These are phyloP conservation scores for Hyaena hyaena DNA, from an alignment of 2,113 vertebrate genomes.

Conservation along the genomic window DNA sequence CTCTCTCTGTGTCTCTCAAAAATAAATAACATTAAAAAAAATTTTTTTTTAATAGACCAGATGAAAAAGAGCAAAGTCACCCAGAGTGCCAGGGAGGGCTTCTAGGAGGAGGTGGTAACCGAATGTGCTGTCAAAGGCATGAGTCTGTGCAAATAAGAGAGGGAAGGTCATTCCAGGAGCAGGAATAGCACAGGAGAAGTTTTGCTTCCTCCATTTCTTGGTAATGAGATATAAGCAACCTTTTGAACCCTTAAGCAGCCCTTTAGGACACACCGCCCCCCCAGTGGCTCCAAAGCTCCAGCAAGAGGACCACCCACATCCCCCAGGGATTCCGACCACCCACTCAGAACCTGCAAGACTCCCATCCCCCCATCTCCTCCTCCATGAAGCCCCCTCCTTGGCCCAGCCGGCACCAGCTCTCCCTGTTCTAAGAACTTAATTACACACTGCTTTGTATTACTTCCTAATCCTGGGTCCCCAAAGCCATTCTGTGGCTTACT, in stretches of 20 bases:
- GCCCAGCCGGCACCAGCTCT: not conserved
- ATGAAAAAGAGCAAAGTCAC: not conserved
- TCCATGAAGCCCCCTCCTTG: not conserved
- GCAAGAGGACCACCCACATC: not conserved
- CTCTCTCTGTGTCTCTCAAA: no score
- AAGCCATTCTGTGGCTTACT: not conserved
- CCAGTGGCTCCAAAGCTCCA: not conserved
- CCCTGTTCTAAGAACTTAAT: not conserved
- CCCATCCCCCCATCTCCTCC: not conserved
- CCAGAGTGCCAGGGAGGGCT: not conserved
- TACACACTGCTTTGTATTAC: not conserved
- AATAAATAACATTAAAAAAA: not conserved
- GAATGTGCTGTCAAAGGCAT: not conserved
- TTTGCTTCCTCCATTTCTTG: not conserved
- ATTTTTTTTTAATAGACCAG: not conserved
- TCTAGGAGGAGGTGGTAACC: not conserved
- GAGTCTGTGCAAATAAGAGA: not conserved
- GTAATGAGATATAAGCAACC: rapidly evolving
- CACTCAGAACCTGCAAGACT: not conserved
- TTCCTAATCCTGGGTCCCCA: not conserved
- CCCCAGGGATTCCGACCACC: not conserved
- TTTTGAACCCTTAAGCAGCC: not conserved
- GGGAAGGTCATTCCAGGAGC: not conserved
- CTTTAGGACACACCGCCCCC: not conserved
- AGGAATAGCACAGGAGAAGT: not conserved